Evolutionary conservation across 2,797 vertebrate genomes (phyloP), one percentile per base, ranked within the genome.

Genomic region (Dendrocincla fuliginosa): DNA sequence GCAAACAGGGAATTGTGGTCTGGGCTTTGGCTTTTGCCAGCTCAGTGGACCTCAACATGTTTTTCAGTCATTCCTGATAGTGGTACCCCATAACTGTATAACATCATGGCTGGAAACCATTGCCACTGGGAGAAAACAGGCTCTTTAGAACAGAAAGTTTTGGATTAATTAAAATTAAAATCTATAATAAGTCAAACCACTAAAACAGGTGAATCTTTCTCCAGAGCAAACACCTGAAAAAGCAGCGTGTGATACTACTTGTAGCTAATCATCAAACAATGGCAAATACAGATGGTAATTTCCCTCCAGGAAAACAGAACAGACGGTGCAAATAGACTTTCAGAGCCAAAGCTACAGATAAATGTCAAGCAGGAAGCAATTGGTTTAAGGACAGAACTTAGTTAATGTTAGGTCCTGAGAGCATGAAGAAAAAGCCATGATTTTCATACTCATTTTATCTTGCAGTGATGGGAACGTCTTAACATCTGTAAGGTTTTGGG

Each of bases 211-310:
- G 64, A 88, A 33, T 17, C 39, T 55, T 57, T 70, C n/a, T 61
- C 47, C 55, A 61, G 67, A 76, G 19, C 35, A 85, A 92, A 61
- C 63, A 93, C 64, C 76, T 93, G 86, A 70, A 80, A 88, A 90
- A 47, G 20, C 74, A 42, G 11, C 18, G 5, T 68, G 24, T 50
- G 47, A 12, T 81, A 32, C 23, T 81, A 24, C 47, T 84, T 89
- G 71, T 87, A 92, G 78, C 23, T 76, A 55, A 69, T 49, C n/a
- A 70, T 79, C 27, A 73, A 67, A 89, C 71, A 89, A 47, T 3
- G 15, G 47, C 50, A 91, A 91, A 87, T 83, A 50, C 85, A 95
- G 91, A 70, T 73, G 75, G 87, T n/a, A 61, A 77, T 85, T 91
- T 82, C 70, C 79, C 75, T 50, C 30, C 60, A 91, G 85, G 47